Evolutionary conservation across 2,113 vertebrate genomes (phyloP).

Genomic region (Oceanodroma tethys): DNA sequence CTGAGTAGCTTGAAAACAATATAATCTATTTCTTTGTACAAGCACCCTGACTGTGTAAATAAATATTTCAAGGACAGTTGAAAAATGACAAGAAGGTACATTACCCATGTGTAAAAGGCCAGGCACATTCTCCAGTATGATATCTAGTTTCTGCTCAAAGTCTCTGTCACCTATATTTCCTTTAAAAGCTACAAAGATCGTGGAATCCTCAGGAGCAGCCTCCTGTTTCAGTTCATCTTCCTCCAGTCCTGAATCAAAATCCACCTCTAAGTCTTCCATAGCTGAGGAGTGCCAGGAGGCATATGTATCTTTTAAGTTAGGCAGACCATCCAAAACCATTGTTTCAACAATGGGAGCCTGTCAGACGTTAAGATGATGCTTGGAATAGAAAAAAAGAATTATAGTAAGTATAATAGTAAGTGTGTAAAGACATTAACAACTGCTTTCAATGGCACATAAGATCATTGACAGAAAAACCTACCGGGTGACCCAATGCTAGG

Average conservation of each 20-base stretch:
- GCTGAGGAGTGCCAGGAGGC: slow-evolving; percentile 74
- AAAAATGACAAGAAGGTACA: not conserved
- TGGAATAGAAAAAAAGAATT: not conserved
- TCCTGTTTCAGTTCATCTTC: slow-evolving; percentile 79
- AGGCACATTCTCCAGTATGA: slow-evolving; percentile 85
- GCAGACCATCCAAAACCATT: slow-evolving; percentile 73
- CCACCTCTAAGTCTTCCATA: slow-evolving; percentile 76
- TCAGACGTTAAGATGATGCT: slow-evolving; percentile 61
- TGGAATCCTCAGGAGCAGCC: slow-evolving; percentile 75
- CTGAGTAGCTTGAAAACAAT: not conserved
- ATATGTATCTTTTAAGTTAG: slow-evolving; percentile 68
- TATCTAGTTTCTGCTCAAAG: slow-evolving; percentile 86
- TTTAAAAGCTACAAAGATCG: slow-evolving; percentile 90
- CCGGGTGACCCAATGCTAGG: not conserved
- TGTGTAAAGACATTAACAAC: not conserved
- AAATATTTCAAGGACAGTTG: not conserved
- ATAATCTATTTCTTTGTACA: not conserved
- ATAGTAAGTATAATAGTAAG: not conserved
- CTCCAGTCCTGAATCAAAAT: slow-evolving; percentile 84
- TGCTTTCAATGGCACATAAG: not conserved
- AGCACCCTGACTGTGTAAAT: not conserved
- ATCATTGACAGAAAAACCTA: not conserved
- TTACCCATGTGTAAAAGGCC: slow-evolving; percentile 89
- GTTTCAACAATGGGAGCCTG: slow-evolving; percentile 55
- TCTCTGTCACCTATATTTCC: slow-evolving; percentile 92